Conservation (phyloP, 2,888 invertebrate genomes). For the Margaritifera margaritifera region DNA sequence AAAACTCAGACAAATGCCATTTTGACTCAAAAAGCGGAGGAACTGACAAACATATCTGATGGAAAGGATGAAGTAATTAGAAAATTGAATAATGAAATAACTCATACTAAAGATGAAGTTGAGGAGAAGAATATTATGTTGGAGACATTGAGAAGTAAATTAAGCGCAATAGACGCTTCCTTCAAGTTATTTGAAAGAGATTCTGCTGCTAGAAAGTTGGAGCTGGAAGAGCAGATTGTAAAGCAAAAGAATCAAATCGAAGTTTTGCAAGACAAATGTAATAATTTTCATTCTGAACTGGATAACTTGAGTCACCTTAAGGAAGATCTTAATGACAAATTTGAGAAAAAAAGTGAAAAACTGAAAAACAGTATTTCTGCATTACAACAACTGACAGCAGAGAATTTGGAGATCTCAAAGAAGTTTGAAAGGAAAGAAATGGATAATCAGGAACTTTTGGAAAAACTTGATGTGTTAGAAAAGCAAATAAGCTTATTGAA, state of each 20-base stretch:
- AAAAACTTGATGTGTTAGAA: conserved; percentile 17
- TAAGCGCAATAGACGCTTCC: background rate
- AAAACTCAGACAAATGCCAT: too few relatives aligned
- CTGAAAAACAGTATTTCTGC: conserved; percentile 29
- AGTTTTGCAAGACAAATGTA: conserved; percentile 14
- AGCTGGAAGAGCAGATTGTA: conserved; percentile 8
- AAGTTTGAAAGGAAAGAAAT: conserved; percentile 24
- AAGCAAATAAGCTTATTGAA: conserved; percentile 30
- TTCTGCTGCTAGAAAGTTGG: conserved; percentile 11
- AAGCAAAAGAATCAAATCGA: conserved; percentile 16
- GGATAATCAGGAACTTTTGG: conserved; percentile 29
- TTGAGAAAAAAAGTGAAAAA: conserved; percentile 31
- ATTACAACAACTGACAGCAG: conserved; percentile 28
- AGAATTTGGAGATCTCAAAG: conserved; percentile 20
- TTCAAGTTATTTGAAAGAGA: conserved; percentile 1
- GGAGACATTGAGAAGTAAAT: conserved; percentile 16
- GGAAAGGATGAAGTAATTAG: conserved; percentile 15
- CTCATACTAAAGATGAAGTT: conserved; percentile 9
- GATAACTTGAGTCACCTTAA: conserved; percentile 24
- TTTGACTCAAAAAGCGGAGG: too few relatives aligned
- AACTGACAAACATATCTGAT: conserved; percentile 9
- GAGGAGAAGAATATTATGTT: conserved; percentile 9
- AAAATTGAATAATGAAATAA: conserved; percentile 19
- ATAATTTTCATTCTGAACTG: conserved; percentile 11
- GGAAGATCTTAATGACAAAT: conserved; percentile 18